These are phyloP conservation scores for Ganaspis sp. DNA, from an alignment of 1,140 invertebrate genomes.

Conservation along the genomic window DNA sequence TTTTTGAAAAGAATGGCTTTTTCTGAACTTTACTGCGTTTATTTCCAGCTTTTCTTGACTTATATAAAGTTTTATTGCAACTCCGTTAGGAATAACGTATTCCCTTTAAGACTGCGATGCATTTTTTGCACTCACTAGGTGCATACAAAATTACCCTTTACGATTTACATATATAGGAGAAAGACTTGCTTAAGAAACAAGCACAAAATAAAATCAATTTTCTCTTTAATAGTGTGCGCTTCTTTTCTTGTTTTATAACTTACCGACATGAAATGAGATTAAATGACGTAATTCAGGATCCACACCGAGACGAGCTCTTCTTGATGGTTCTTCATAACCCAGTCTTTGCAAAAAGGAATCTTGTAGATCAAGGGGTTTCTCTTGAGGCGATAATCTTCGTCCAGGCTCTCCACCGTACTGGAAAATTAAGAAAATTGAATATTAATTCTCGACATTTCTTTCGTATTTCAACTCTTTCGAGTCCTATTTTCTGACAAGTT, in stretches of 20 bases:
- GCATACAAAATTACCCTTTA: not conserved
- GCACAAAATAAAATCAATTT: not conserved
- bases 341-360: slow-evolving; percentile 79
- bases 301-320: slow-evolving; percentile 79
- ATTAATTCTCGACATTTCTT: not conserved
- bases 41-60: not conserved
- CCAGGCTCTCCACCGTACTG: slow-evolving; percentile 78
- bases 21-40: not conserved
- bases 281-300: slow-evolving; percentile 81
- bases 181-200: too few species aligned
- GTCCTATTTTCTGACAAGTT: not conserved
- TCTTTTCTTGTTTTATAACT: slow-evolving; percentile 45
- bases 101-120: not conserved
- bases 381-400: slow-evolving; percentile 76
- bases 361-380: slow-evolving; percentile 80
- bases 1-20: not conserved
- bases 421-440: slow-evolving; percentile 56
- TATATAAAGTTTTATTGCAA: slow-evolving; percentile 3
- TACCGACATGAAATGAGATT: slow-evolving; percentile 79
- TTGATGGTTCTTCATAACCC: slow-evolving; percentile 78
- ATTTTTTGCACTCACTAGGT: not conserved
- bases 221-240: not conserved
- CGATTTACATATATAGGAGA: not conserved
- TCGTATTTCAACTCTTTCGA: not conserved
- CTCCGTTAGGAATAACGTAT: slow-evolving; percentile 9